Evolutionary conservation across 2,113 vertebrate species (phyloP), one percentile per base, ranked within the genome.

Genomic region (Laticauda colubrina): DNA sequence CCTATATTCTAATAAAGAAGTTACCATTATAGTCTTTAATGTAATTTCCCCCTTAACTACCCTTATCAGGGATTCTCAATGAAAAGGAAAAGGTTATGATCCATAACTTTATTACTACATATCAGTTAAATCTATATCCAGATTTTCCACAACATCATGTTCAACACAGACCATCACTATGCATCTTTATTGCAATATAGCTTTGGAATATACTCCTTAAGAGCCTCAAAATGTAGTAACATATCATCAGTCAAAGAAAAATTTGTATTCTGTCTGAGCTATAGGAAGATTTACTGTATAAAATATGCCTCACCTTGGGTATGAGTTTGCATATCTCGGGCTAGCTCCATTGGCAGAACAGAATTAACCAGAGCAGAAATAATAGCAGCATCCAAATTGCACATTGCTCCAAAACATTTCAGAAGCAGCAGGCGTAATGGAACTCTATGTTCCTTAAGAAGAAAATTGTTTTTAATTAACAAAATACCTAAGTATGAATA

Each of bases 341-440:
- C 99, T 96, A 99, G 98, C 97, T 99, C 99, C 98, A 99, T 99
- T 0, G 99, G 98, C 90, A 99, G 98, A 96, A 99, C 98, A 0
- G 99, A 99, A 85, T 99, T 99, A n/a, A 99, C 98, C 0, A 99
- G 98, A 0, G 98, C 98, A 89, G 99, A 99, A 97, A 99, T 99
- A 91, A 99, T 96, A 0, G 98, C 97, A 3, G 98, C 98, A 0
- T 99, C 99, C 93, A 99, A 96, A 94, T 98, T 98, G 95, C 99
- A 99, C 98, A 99, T 99, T n/a, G 99, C 99, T 3, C 99, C 99
- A 0, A 99, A 99, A 95, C 99, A 99, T 97, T 99, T 99, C 93
- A 99, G 97, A 64, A 99, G 98, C 96, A 99, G 97, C 96, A 99
- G 97, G 26, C 99, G 98, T 92, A 99, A 89, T 0, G 99, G 97